Conservation (phyloP, 2,888 invertebrate genomes). For the Lymantria monacha region DNA sequence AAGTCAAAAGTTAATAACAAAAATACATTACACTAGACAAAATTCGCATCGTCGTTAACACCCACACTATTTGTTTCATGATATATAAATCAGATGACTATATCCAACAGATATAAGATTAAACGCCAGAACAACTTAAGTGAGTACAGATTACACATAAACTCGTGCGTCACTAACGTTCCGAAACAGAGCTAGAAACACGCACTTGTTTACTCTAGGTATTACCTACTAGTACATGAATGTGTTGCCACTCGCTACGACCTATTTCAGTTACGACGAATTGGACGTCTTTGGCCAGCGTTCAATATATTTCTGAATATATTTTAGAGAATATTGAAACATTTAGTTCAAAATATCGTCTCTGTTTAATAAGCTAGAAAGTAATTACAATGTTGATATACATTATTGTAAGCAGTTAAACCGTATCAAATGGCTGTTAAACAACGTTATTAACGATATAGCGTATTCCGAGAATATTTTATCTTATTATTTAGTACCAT, state of each 20-base stretch:
- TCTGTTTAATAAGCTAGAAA: no score
- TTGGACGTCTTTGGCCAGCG: constrained; percentile 18
- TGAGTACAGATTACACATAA: constrained; percentile 21
- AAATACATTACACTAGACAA: constrained; percentile 37
- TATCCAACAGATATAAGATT: constrained; percentile 47
- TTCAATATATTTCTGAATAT: constrained; percentile 12
- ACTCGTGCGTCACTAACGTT: constrained; percentile 27
- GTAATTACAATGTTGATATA: no score
- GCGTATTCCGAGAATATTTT: no score
- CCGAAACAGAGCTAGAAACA: constrained; percentile 12
- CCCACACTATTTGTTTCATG: constrained; percentile 42
- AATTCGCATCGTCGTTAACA: constrained; percentile 42
- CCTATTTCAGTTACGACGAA: constrained; percentile 18
- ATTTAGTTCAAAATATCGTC: no score
- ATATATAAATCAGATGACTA: constrained; percentile 27
- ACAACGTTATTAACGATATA: no score
- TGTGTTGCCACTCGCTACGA: constrained; percentile 22
- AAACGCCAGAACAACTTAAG: constrained; percentile 48
- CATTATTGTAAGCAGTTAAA: no score
- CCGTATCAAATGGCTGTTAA: no score
- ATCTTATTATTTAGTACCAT: no score
- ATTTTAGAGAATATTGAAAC: background rate
- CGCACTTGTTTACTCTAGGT: constrained; percentile 27
- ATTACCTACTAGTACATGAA: constrained; percentile 16
- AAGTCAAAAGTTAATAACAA: constrained; percentile 3